Evolutionary conservation across 2,797 vertebrate genomes (phyloP), one percentile per base, ranked within the genome.

Genomic region (Megaceryle alcyon): DNA sequence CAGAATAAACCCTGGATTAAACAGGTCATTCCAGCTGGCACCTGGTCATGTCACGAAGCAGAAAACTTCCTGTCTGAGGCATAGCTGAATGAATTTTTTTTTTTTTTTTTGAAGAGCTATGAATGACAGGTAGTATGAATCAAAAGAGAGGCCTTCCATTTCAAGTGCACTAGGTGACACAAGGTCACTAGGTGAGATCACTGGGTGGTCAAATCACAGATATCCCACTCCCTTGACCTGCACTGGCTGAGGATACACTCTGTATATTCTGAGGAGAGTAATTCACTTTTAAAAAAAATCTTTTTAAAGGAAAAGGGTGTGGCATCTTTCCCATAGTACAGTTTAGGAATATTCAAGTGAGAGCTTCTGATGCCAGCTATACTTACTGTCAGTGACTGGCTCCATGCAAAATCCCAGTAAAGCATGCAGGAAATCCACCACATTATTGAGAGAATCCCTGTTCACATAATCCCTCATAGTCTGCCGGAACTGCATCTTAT

Each of bases 321-420:
- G 63, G 20, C 60, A 92, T 75, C 59, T 73, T 64, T 70, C 48
- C 23, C 49, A n/a, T 3, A 9, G 33, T 46, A 83, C 57, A 41
- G 23, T 68, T 80, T 56, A 69, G 63, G 65, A 88, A 87, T 5
- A 82, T 14, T 31, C 33, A 70, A 26, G 26, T 51, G 39, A 33
- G 39, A 64, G 8, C 15, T 78, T 89, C 33, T 79, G 57, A 20
- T 23, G 14, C 7, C 49, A 69, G 46, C 35, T 92, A 41, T 93
- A 98, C 99, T 99, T 98, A 99, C 99, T 99, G 98, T 99, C 99
- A 63, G 99, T 99, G 95, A 99, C 98, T 18, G 99, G 99, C 97
- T 99, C 99, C 99, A 99, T 99, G 97, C 99, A 99, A 98, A 99
- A 99, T 97, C 99, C 99, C 97, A 99, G 98, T 88, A 99, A 98